Base-by-base conservation (phyloP, 2,113 vertebrate species). In the Caloenas nicobarica region DNA sequence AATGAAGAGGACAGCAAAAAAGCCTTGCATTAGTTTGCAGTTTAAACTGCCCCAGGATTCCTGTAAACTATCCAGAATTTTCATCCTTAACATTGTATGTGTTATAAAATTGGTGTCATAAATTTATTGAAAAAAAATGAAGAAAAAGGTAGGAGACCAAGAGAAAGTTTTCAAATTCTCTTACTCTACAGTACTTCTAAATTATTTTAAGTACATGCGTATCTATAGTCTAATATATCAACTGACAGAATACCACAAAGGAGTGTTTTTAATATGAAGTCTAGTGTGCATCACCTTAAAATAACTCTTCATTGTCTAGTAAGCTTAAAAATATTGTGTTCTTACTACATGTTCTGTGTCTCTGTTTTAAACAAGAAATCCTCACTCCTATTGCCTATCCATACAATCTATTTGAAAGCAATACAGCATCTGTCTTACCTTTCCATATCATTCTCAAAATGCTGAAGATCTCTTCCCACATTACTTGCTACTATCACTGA, bases 381-480 rank as follows among this genome's bases (percentile, higher is more conserved):
- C 7, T 89, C n/a, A 51, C 16, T 65, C 7, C 19, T 33, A 28
- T 9, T 73, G 22, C 44, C 50, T 54, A 17, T 13, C 12, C 6
- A 1, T 24, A 61, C 10, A 68, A 38, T 5, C 2, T 5, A 61
- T 11, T 58, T 82, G 33, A 85, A 76, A 91, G 40, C 38, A 56
- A 70, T 25, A n/a, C 76, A 69, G 86, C 22, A 60, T 89, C 42
- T n/a, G 3, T 40, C 97, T 97, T 96, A 98, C 98, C 62, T 91
- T 95, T 96, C 78, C 70, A 58, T 40, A 60, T 26, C 61, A 28
- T 61, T 79, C 58, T 81, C 94, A 93, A 50, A 88, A 91, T 48
- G 61, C 48, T 86, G 96, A 53, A 61, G 48, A 80, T 71, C 91
- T 87, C 29, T 89, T 84, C 58, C 79, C 25, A 7, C 13, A 72